Conservation (phyloP, 2,797 vertebrate genomes). For the Dromococcyx pavoninus region DNA sequence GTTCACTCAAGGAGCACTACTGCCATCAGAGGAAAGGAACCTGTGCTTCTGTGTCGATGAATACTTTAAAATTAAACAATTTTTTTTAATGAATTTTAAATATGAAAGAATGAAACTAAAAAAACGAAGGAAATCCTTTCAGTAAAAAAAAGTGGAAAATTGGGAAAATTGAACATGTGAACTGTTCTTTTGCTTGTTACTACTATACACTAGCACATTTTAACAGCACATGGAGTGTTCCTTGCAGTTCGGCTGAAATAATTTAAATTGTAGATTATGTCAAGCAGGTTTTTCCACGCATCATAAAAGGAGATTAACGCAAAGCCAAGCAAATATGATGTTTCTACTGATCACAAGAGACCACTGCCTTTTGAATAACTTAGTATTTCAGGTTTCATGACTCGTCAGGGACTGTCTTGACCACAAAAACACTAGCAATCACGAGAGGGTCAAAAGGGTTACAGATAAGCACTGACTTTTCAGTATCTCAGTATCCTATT, state of each 20-base stretch:
- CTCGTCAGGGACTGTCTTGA: not conserved
- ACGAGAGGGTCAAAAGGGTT: not conserved
- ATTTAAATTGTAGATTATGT: not conserved
- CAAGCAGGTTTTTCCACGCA: not conserved
- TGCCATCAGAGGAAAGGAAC: not conserved
- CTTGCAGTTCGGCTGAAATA: not conserved
- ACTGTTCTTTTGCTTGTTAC: not conserved
- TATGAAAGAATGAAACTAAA: not conserved
- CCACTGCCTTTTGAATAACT: not conserved
- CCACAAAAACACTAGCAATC: not conserved
- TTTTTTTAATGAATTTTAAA: not conserved
- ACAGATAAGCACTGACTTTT: not conserved
- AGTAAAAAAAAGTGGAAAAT: not conserved
- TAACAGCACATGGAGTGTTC: not conserved
- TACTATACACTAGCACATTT: not conserved
- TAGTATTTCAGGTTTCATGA: not conserved
- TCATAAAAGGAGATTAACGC: not conserved
- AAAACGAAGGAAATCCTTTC: not conserved
- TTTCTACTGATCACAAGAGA: not conserved
- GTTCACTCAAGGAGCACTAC: fast-evolving
- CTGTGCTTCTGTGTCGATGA: not conserved
- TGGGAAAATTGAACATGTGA: no score
- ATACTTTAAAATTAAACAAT: not conserved
- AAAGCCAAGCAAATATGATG: not conserved
- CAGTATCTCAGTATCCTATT: not conserved